Evolutionary conservation across 2,888 invertebrate genomes (phyloP).

Genomic region (Gandaritis pyraliata): DNA sequence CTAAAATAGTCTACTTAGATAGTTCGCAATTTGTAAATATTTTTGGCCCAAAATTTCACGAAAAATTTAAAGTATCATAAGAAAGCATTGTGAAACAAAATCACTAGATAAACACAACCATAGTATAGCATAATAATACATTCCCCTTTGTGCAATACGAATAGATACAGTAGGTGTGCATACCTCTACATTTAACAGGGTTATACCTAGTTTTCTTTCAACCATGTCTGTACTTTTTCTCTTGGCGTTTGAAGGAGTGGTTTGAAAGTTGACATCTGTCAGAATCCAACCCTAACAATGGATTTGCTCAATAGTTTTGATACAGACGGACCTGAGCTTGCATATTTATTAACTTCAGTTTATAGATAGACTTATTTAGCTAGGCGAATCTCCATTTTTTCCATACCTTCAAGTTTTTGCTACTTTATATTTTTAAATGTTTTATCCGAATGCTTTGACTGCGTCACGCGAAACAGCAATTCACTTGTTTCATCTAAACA

Average conservation of each 20-base stretch:
- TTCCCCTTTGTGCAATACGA: slow-evolving; percentile 28
- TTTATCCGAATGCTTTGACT: neutral
- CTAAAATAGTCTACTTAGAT: slow-evolving; percentile 13
- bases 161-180: slow-evolving; percentile 26
- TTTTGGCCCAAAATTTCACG: neutral
- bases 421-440: neutral
- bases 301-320: slow-evolving; percentile 61
- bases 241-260: neutral
- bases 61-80: slow-evolving; percentile 1
- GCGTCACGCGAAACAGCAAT: too few species aligned
- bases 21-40: slow-evolving; percentile 13
- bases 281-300: slow-evolving; percentile 34
- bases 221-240: neutral
- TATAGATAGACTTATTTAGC: slow-evolving; percentile 25
- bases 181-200: slow-evolving; percentile 22
- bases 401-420: neutral
- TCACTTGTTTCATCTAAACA: too few species aligned
- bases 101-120: slow-evolving; percentile 10
- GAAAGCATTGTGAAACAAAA: slow-evolving; percentile 25
- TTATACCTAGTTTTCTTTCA: slow-evolving; percentile 14
- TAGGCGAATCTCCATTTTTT: slow-evolving; percentile 7
- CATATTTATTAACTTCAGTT: slow-evolving; percentile 43
- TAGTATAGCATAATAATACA: slow-evolving; percentile 23
- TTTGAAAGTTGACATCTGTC: slow-evolving; percentile 10
- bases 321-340: slow-evolving; percentile 60